Base-by-base conservation (phyloP, 2,113 vertebrate species). In the Empidonax traillii region DNA sequence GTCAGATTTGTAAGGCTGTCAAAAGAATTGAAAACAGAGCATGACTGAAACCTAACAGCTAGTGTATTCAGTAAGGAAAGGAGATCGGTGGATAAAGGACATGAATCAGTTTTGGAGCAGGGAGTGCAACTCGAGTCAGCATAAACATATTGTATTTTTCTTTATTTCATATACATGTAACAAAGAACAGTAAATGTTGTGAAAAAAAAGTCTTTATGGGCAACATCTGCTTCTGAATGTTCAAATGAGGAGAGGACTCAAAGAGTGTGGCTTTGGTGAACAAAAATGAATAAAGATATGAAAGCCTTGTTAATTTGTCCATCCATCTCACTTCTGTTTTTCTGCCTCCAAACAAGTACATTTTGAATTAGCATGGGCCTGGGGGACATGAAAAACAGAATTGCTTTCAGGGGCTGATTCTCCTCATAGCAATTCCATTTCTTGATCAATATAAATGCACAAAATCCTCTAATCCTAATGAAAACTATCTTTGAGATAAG, bases 371-470 rank as follows among this genome's bases (percentile, higher is more conserved):
- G 4, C 8, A 39, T 21, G 7, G 13, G 6, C 19, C 9, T 71
- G 12, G 6, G 0, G 1, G 9, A 51, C 12, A 66, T 22, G 33
- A 81, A 31, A 79, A 74, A 10, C 2, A 17, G 4, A 23, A 51
- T 12, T 62, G 6, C 12, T 9, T 58, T 55, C 39, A 58, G n/a
- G 19, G 76, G 4, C 6, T 56, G 19, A 24, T 55, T 90, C 35
- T 74, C 12, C 21, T 63, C 8, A 23, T 8, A 63, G 21, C 0
- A 5, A 31, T 82, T 91, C 27, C 2, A 1, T 71, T 78, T 63
- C 21, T 13, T 71, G 25, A 80, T 58, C 14, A 74, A 27, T 18
- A 14, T 30, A 91, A 84, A 77, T 1, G 5, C 16, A 53, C 15
- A 53, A 86, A 86, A 80, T 62, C 18, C 30, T 89, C 18, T 35